phyloP scores from a whole-genome alignment of 1,140 invertebrate genomes.

The Chymomyza costata region DNA sequence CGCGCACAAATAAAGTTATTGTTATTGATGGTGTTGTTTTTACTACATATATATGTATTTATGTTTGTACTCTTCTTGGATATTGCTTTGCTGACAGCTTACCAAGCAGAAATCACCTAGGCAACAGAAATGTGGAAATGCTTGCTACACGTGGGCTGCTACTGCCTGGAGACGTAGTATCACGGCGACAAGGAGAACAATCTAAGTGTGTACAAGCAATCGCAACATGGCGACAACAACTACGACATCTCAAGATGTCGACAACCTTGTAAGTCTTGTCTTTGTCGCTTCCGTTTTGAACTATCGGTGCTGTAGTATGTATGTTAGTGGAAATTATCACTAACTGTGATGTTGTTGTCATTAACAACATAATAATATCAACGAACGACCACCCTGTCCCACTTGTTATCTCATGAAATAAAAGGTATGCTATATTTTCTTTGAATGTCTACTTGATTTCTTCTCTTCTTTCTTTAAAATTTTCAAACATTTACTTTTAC shows the following conservation, averaged over 20 bases:
- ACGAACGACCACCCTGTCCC: slow-evolving; percentile 45
- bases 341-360: slow-evolving; percentile 35
- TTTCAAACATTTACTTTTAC: slow-evolving; percentile 74
- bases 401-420: slow-evolving; percentile 69
- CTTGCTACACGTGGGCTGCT: no score
- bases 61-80: no score
- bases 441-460: slow-evolving; percentile 64
- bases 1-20: slow-evolving; percentile 19
- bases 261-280: not conserved
- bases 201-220: no score
- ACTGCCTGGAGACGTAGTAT: no score
- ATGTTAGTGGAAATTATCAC: slow-evolving; percentile 37
- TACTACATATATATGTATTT: not conserved
- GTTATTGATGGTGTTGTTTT: slow-evolving; percentile 18
- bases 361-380: slow-evolving; percentile 72
- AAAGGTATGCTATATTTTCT: slow-evolving; percentile 49
- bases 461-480: slow-evolving; percentile 71
- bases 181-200: no score
- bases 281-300: not conserved
- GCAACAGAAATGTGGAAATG: no score
- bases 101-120: no score
- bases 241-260: no score
- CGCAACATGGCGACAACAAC: no score
- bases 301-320: not conserved
- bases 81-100: no score